These are phyloP conservation scores for Nothura maculosa DNA, from an alignment of 2,797 vertebrate species.

Conservation along the genomic window DNA sequence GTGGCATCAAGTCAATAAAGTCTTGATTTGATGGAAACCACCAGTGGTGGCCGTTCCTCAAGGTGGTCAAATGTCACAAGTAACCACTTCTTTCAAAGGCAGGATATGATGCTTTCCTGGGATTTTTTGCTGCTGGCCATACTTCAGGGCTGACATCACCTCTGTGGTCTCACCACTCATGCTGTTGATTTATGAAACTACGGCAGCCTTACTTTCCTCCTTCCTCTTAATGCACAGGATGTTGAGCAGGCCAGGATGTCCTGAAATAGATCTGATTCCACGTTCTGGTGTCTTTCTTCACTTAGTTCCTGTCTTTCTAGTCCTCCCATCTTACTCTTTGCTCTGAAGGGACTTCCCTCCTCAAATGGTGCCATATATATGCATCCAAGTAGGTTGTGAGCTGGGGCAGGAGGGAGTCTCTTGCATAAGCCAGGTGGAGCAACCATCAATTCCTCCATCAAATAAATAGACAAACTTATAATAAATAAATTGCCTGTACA, in stretches of 20 bases:
- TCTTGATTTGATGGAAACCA: not conserved
- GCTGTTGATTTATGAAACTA: not conserved
- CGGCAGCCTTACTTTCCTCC: not conserved
- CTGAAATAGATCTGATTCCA: not conserved
- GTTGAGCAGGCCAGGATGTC: not conserved
- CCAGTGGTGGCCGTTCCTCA: not conserved
- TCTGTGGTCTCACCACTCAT: not conserved
- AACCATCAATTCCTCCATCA: not conserved
- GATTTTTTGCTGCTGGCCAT: not conserved
- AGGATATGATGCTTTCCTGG: accelerated
- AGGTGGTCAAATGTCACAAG: not conserved
- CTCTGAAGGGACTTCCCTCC: too few relatives aligned
- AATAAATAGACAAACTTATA: too few relatives aligned
- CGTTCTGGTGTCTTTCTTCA: not conserved
- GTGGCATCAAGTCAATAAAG: too few relatives aligned
- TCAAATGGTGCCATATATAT: accelerated
- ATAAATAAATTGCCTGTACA: accelerated
- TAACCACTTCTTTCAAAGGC: not conserved
- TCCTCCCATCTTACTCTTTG: not conserved
- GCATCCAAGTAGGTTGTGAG: accelerated
- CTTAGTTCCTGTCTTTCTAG: not conserved
- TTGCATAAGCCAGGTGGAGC: accelerated
- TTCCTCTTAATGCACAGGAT: not conserved
- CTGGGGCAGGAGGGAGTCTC: not conserved
- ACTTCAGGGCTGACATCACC: not conserved